phyloP scores from a whole-genome alignment of 2,797 vertebrate species.

The Protosalanx chinensis region DNA sequence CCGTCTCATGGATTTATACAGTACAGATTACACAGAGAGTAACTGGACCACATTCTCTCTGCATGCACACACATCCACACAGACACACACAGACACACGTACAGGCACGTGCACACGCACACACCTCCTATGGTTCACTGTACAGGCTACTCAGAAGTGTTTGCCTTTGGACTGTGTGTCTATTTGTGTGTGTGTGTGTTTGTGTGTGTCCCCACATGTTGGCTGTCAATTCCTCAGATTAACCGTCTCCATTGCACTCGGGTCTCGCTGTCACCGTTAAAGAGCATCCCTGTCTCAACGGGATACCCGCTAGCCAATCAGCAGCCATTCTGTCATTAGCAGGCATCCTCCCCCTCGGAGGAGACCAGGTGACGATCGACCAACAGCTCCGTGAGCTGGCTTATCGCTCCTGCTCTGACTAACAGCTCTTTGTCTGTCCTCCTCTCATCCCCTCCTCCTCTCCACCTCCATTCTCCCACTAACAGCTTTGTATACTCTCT shows the following conservation, averaged over 20 bases:
- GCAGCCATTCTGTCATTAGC: constrained; percentile 86
- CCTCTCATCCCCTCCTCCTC: neutral
- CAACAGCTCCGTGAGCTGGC: no score
- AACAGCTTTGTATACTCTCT: neutral
- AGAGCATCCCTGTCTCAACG: constrained; percentile 84
- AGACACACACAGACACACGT: no score
- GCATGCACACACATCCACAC: no score
- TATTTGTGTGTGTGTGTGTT: neutral
- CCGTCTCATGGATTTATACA: no score
- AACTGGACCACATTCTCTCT: no score
- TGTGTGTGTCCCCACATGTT: constrained; percentile 80
- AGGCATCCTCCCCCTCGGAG: constrained; percentile 85
- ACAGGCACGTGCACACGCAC: no score
- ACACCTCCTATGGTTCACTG: no score
- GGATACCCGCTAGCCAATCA: constrained; percentile 83
- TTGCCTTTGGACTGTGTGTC: neutral
- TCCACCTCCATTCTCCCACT: neutral
- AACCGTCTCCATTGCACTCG: constrained; percentile 87
- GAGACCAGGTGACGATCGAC: constrained; percentile 82
- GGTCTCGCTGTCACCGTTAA: constrained; percentile 87
- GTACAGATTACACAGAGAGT: no score
- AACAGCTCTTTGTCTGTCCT: constrained; percentile 81
- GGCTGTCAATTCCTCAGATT: constrained; percentile 93
- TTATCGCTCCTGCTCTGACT: constrained; percentile 73
- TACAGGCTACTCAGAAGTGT: neutral